Percentiles rank a stretch among this genome's conserved stretches.
Conservation (phyloP, 2,113 vertebrate genomes). For the Notechis scutatus region DNA sequence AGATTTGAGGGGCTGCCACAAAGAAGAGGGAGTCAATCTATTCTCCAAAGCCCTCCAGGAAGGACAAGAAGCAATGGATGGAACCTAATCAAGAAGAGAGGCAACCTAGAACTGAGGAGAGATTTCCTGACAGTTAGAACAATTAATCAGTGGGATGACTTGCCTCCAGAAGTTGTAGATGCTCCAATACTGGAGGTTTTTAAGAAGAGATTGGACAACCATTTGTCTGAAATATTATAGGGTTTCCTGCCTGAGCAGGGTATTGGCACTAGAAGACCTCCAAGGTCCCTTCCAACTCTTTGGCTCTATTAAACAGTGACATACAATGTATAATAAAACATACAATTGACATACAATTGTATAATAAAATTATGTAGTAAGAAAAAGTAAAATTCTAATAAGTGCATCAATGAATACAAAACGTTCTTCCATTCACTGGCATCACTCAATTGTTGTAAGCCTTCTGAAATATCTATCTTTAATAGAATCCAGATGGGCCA, state of each 20-base stretch:
- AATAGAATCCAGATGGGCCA: background rate
- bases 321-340: no score
- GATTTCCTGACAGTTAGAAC: background rate
- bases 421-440: background rate
- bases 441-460: background rate
- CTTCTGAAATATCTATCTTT: background rate
- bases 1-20: background rate
- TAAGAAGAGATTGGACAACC: background rate
- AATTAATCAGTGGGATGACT: background rate
- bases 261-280: background rate
- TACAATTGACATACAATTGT: background rate
- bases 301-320: background rate
- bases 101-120: background rate
- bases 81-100: background rate
- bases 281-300: background rate
- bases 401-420: background rate
- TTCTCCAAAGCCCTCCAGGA: background rate
- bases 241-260: background rate
- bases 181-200: background rate
- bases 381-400: background rate
- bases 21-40: background rate
- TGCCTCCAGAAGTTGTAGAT: background rate
- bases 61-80: background rate
- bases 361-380: background rate
- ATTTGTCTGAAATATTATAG: background rate